Evolutionary conservation across 2,888 invertebrate genomes (phyloP).

Genomic region (Phyllotreta striolata): DNA sequence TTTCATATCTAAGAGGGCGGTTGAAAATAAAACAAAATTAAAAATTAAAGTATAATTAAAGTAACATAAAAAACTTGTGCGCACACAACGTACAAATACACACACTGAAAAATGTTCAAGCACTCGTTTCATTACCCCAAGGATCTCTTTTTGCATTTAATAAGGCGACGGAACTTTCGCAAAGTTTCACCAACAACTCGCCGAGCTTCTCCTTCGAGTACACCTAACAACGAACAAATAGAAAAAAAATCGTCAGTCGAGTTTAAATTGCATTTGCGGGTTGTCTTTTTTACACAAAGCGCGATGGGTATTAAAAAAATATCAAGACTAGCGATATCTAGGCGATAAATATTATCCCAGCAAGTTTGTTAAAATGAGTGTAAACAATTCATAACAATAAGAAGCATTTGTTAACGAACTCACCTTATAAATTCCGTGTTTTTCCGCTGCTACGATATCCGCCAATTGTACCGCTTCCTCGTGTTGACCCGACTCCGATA

Average conservation of each 20-base stretch:
- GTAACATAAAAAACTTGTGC: not conserved
- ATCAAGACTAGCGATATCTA: not conserved
- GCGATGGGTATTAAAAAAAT: slow-evolving; percentile 1
- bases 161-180: slow-evolving; percentile 78
- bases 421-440: slow-evolving; percentile 81
- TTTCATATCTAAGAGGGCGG: too few relatives aligned
- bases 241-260: slow-evolving; percentile 24
- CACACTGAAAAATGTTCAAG: slow-evolving; percentile 25
- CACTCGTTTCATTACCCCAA: slow-evolving; percentile 72
- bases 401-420: not conserved
- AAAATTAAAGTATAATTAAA: slow-evolving; percentile 2
- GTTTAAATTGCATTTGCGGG: slow-evolving; percentile 29
- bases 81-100: not conserved
- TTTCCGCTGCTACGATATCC: slow-evolving; percentile 81
- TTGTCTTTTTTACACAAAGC: slow-evolving; percentile 20
- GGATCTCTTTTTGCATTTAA: slow-evolving; percentile 83
- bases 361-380: too few relatives aligned
- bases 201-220: slow-evolving; percentile 79
- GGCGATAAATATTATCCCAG: not conserved
- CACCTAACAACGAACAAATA: slow-evolving; percentile 62
- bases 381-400: too few relatives aligned
- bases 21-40: not conserved
- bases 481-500: slow-evolving; percentile 78
- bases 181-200: slow-evolving; percentile 78
- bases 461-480: slow-evolving; percentile 82